Conservation (phyloP, 2,888 invertebrate genomes). For the Orthosia incerta region DNA sequence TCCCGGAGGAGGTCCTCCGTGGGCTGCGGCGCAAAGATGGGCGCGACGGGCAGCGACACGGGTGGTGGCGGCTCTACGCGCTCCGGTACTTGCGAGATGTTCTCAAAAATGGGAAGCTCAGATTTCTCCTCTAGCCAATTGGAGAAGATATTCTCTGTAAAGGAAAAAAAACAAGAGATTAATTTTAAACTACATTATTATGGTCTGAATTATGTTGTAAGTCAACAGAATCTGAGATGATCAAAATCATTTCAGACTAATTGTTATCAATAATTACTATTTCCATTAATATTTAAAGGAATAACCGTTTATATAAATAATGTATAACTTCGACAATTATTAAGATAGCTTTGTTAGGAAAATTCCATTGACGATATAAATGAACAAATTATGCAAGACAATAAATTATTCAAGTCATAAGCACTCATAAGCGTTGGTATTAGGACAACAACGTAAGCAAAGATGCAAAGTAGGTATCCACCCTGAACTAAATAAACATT, state of each 20-base stretch:
- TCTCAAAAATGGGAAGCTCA: constrained; percentile 93
- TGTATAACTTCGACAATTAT: constrained; percentile 23
- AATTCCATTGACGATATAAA: constrained; percentile 64
- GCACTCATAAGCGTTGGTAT: constrained; percentile 47
- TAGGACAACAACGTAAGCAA: constrained; percentile 57
- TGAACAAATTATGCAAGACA: constrained; percentile 62
- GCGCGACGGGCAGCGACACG: constrained; percentile 68
- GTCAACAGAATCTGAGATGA: not conserved
- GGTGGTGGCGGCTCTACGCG: constrained; percentile 77
- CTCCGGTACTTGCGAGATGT: constrained; percentile 86
- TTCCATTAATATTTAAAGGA: constrained; percentile 22
- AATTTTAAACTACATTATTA: constrained; percentile 22
- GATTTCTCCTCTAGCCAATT: constrained; percentile 94
- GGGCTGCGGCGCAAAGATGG: constrained; percentile 91
- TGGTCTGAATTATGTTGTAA: not conserved
- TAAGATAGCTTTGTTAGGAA: constrained; percentile 63
- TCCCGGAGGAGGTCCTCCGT: constrained; percentile 92
- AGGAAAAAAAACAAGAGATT: constrained; percentile 58
- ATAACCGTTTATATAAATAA: constrained; percentile 32
- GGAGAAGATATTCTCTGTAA: constrained; percentile 91
- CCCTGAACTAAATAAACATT: constrained; percentile 81
- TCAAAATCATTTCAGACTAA: not conserved
- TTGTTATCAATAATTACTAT: not conserved
- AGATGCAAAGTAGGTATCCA: constrained; percentile 63
- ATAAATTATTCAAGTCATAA: constrained; percentile 56